Evolutionary conservation across 2,113 vertebrate species (phyloP).

Genomic region (Phoxinus phoxinus): DNA sequence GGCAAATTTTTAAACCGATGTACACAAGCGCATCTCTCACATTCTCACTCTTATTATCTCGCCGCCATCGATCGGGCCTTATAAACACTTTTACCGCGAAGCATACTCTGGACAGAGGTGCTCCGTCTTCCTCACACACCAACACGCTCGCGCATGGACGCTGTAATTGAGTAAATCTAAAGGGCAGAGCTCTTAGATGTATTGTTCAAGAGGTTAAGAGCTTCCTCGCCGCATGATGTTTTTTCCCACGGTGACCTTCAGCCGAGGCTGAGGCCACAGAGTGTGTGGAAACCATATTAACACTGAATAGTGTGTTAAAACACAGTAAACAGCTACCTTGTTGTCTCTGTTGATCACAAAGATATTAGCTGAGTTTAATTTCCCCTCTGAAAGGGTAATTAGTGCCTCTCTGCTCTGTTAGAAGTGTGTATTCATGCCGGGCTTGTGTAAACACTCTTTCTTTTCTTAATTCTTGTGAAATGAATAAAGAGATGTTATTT

Average conservation of each 20-base stretch:
- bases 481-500: neutral
- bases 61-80: neutral
- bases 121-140: neutral
- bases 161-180: slow-evolving; percentile 45
- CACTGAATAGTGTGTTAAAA: slow-evolving; percentile 35
- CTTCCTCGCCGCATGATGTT: slow-evolving; percentile 34
- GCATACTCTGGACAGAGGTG: slow-evolving; percentile 24
- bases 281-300: slow-evolving; percentile 24
- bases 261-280: slow-evolving; percentile 9
- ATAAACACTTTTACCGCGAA: neutral
- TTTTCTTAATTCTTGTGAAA: slow-evolving; percentile 19
- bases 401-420: neutral
- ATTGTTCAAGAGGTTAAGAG: slow-evolving; percentile 52
- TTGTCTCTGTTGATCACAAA: slow-evolving; percentile 39
- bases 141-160: neutral
- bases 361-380: slow-evolving; percentile 30
- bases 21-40: neutral
- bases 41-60: slow-evolving; percentile 8
- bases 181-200: slow-evolving; percentile 43
- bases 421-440: neutral
- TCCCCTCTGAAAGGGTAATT: slow-evolving; percentile 37
- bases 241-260: slow-evolving; percentile 45
- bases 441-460: neutral
- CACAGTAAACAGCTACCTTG: slow-evolving; percentile 31
- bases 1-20: neutral